phyloP scores from a whole-genome alignment of 1,140 invertebrate genomes.

The Epicauta chinensis region DNA sequence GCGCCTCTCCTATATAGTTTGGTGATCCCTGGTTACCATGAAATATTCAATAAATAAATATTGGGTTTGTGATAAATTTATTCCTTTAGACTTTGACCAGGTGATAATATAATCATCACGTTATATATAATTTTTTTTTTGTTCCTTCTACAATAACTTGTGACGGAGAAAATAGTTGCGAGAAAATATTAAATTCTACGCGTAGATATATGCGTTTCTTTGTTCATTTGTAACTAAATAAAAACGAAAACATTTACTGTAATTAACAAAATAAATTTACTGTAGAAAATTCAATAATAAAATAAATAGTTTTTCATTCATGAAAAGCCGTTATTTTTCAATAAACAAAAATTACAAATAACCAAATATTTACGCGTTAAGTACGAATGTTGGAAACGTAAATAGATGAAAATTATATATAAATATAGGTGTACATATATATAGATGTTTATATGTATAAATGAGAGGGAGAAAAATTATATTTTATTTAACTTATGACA shows the following conservation, averaged over 20 bases:
- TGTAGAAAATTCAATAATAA: slow-evolving; percentile 2
- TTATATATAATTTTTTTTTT: background rate
- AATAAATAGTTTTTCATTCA: slow-evolving; percentile 3
- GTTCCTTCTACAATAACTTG: too few species aligned
- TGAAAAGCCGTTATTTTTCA: slow-evolving; percentile 7
- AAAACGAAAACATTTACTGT: slow-evolving; percentile 2
- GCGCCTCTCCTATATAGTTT: slow-evolving; percentile 4
- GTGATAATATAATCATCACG: slow-evolving; percentile 7
- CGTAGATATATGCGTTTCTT: background rate
- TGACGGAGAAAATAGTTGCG: too few species aligned
- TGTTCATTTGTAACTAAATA: slow-evolving; percentile 1
- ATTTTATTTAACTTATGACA: slow-evolving; percentile 22
- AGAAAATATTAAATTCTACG: too few species aligned
- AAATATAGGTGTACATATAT: too few species aligned
- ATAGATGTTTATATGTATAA: slow-evolving; percentile 26
- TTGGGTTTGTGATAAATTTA: slow-evolving; percentile 9
- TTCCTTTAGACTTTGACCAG: slow-evolving; percentile 12
- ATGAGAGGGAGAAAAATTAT: slow-evolving; percentile 19
- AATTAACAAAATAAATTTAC: slow-evolving; percentile 12
- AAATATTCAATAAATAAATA: slow-evolving; percentile 16
- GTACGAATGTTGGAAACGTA: background rate
- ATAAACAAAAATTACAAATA: slow-evolving; percentile 6
- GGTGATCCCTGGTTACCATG: slow-evolving; percentile 11
- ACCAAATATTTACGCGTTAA: too few species aligned
- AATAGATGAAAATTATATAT: slow-evolving; percentile 15